Evolutionary conservation across 2,888 invertebrate genomes (phyloP).

Genomic region (Dicycla oo): DNA sequence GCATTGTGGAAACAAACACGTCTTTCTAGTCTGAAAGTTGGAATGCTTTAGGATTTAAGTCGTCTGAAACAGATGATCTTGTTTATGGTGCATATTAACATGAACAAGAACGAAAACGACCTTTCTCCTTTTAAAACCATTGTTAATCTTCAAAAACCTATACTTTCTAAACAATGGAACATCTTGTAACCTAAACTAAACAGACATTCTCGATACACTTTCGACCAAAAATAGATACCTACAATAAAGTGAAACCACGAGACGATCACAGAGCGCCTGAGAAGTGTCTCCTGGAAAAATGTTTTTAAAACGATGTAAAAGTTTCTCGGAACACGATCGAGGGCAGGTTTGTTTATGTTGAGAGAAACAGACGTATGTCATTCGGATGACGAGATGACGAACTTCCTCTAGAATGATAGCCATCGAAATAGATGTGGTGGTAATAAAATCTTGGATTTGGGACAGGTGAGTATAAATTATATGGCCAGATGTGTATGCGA

Average conservation of each 20-base stretch:
- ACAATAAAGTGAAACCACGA: conserved; percentile 67
- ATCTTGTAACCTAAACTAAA: conserved; percentile 47
- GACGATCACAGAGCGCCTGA: conserved; percentile 66
- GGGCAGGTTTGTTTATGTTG: conserved; percentile 86
- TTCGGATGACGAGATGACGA: conserved; percentile 74
- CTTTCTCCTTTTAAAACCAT: conserved; percentile 10
- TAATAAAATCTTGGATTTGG: conserved; percentile 61
- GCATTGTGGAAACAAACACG: conserved; percentile 83
- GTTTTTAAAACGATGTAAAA: conserved; percentile 83
- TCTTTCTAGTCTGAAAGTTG: conserved; percentile 69
- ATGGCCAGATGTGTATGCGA: conserved; percentile 40
- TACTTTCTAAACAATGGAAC: conserved; percentile 23
- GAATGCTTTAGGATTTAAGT: conserved; percentile 56
- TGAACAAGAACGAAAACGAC: conserved; percentile 19
- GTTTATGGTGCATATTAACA: conserved; percentile 56
- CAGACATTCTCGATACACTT: conserved; percentile 50
- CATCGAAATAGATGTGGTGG: conserved; percentile 74
- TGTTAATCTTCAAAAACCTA: conserved; percentile 2
- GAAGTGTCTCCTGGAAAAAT: conserved; percentile 85
- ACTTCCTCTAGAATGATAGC: conserved; percentile 73
- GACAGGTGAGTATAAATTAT: conserved; percentile 58
- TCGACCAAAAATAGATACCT: conserved; percentile 70
- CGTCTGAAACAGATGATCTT: conserved; percentile 54
- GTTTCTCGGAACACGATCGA: conserved; percentile 85
- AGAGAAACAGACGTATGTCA: conserved; percentile 83